phyloP scores from a whole-genome alignment of 2,797 vertebrate species.

The Otus scops region DNA sequence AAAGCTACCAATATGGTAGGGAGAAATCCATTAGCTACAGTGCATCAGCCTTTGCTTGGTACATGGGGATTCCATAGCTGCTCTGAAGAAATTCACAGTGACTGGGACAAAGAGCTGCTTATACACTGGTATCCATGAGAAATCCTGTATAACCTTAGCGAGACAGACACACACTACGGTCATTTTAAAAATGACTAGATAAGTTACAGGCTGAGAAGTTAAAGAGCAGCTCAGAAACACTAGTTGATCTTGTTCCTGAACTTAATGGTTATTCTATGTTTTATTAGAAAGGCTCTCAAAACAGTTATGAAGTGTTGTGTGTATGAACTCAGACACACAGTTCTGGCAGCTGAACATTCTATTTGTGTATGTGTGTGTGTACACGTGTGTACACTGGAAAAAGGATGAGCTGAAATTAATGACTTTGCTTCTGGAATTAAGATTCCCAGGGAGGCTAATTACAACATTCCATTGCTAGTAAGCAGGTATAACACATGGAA shows the following conservation, averaged over 20 bases:
- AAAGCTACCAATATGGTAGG: neutral
- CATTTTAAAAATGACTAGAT: neutral
- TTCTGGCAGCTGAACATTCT: neutral
- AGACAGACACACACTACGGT: neutral
- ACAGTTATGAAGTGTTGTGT: neutral
- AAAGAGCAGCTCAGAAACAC: neutral
- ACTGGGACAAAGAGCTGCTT: neutral
- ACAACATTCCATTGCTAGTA: neutral
- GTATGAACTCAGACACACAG: neutral
- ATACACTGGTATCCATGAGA: neutral
- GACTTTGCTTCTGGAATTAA: neutral
- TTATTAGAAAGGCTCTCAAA: neutral
- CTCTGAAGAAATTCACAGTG: neutral
- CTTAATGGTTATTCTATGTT: neutral
- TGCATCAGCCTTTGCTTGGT: neutral
- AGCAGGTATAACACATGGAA: neutral
- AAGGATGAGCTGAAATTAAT: neutral
- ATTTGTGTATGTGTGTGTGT: neutral
- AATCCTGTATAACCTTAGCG: neutral
- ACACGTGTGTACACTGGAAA: neutral
- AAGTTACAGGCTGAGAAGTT: neutral
- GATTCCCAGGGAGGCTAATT: neutral
- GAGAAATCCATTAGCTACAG: slow-evolving; percentile 37
- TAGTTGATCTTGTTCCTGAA: neutral
- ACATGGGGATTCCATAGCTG: neutral